Conservation (phyloP, 2,113 vertebrate species). For the Addax nasomaculatus region DNA sequence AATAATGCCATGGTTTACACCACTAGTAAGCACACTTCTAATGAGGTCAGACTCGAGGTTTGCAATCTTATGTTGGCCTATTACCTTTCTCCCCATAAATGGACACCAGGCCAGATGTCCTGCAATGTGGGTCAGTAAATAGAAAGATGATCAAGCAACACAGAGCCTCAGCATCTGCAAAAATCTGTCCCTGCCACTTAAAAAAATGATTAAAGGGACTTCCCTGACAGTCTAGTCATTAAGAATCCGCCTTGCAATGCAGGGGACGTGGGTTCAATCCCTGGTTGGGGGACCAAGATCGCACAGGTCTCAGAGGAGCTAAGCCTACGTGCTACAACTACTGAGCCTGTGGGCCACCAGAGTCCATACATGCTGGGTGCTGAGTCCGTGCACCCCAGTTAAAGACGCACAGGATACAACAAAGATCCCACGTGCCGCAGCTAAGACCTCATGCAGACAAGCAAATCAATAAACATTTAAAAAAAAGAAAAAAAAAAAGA, state of each 20-base stretch:
- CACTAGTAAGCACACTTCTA: background rate
- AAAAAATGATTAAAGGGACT: background rate
- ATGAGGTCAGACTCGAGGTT: background rate
- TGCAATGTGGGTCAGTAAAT: background rate
- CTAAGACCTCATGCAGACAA: background rate
- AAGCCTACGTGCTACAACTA: background rate
- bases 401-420: background rate
- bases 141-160: background rate
- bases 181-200: background rate
- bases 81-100: background rate
- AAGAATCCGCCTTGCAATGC: background rate
- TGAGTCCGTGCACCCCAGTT: rapidly evolving
- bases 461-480: background rate
- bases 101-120: background rate
- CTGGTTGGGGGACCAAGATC: background rate
- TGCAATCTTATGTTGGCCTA: no score
- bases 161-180: background rate
- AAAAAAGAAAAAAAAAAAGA: background rate
- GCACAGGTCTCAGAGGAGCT: background rate
- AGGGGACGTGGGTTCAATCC: background rate
- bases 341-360: background rate
- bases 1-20: background rate
- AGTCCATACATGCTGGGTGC: background rate
- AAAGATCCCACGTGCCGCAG: background rate
- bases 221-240: background rate